A percentile compares a stretch with the other conserved stretches of the same genome.
phyloP scores from a whole-genome alignment of 1,140 invertebrate genomes.

The Leptoteleia sp. region DNA sequence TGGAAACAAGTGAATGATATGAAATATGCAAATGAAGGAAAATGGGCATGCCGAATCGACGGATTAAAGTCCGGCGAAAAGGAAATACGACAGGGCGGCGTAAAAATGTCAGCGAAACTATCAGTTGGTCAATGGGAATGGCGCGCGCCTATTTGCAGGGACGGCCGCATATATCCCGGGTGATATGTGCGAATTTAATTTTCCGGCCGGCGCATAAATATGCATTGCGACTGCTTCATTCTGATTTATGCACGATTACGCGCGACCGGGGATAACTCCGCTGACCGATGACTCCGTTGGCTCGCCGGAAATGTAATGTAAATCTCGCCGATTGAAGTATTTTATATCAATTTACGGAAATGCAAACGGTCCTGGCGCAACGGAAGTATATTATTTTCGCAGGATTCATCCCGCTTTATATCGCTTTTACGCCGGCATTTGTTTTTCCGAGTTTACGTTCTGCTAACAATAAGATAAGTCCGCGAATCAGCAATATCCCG shows the following conservation, averaged over 20 bases:
- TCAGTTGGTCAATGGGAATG: too few species aligned
- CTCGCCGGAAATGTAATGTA: conserved; percentile 55
- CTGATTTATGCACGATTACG: conserved; percentile 73
- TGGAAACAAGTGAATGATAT: too few species aligned
- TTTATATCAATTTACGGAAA: conserved; percentile 33
- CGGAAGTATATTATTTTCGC: conserved; percentile 28
- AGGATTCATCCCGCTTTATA: conserved; percentile 19
- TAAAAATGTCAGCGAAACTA: too few species aligned
- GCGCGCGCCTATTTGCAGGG: too few species aligned
- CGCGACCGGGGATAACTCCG: conserved; percentile 53
- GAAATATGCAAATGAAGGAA: too few species aligned
- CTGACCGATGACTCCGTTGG: conserved; percentile 54
- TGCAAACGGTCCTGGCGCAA: conserved; percentile 17
- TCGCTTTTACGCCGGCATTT: conserved; percentile 15
- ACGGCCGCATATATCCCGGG: too few species aligned
- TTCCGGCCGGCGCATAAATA: conserved; percentile 72
- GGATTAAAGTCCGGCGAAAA: too few species aligned
- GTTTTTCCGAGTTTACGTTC: conserved; percentile 30
- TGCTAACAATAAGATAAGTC: conserved; percentile 43
- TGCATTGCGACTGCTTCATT: conserved; percentile 64
- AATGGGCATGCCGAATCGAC: too few species aligned
- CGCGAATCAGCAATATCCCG: conserved; percentile 36
- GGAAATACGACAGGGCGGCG: too few species aligned
- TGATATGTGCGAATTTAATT: conserved; percentile 76
- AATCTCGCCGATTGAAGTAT: conserved; percentile 54